A percentile compares a stretch with the other conserved stretches of the same genome.
phyloP scores from a whole-genome alignment of 1,140 invertebrate species.

The Philopotamus ludificatus region DNA sequence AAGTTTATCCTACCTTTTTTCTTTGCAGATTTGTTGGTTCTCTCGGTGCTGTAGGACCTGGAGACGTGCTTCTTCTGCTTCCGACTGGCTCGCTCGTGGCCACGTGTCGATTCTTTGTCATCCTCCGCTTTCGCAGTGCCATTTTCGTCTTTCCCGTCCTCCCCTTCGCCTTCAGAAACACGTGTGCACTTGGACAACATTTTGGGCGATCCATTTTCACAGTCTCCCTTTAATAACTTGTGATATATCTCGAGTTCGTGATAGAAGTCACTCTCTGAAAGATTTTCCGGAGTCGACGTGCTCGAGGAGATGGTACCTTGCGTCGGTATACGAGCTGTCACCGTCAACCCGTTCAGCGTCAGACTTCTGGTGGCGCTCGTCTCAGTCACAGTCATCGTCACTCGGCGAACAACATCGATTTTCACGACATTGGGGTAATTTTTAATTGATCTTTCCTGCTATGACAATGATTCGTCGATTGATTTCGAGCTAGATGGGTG shows the following conservation, averaged over 20 bases:
- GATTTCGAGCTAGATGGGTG: no score
- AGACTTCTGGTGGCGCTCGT: conserved; percentile 39
- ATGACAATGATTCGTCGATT: no score
- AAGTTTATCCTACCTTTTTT: conserved; percentile 22
- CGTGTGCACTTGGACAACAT: conserved; percentile 34
- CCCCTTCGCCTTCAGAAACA: conserved; percentile 21
- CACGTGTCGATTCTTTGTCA: conserved; percentile 7
- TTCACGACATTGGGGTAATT: no score
- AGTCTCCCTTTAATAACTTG: conserved; percentile 39
- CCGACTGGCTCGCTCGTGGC: conserved; percentile 11
- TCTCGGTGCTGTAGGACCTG: conserved; percentile 38
- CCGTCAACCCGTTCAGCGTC: conserved; percentile 38
- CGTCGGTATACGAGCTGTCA: conserved; percentile 34
- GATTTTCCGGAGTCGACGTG: conserved; percentile 36
- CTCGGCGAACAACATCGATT: no score
- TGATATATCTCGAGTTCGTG: conserved; percentile 42
- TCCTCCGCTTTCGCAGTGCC: background rate
- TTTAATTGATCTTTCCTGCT: no score
- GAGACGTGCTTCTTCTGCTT: conserved; percentile 22
- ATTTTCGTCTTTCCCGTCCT: conserved; percentile 4
- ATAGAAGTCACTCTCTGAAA: conserved; percentile 41
- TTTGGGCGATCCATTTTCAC: conserved; percentile 40
- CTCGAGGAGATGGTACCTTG: conserved; percentile 16
- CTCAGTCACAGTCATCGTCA: conserved; percentile 40
- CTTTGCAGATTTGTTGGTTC: conserved; percentile 27